Percentiles rank a stretch among this genome's conserved stretches.
Evolutionary conservation across 2,113 vertebrate species (phyloP).

Genomic region (Etheostoma cragini): DNA sequence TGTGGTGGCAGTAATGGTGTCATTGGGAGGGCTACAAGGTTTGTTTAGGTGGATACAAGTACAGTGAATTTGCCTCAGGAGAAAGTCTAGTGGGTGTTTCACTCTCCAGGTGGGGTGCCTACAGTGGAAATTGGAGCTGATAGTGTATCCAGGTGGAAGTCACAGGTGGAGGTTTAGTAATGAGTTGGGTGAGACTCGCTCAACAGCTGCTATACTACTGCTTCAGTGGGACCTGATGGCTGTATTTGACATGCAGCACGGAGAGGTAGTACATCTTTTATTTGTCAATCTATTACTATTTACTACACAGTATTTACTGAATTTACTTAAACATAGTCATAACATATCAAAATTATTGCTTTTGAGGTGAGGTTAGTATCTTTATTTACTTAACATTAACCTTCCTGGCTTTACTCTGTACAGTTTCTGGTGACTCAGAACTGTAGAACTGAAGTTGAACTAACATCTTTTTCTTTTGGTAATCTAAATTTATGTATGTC

Average conservation of each 20-base stretch:
- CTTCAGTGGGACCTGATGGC: conserved; percentile 61
- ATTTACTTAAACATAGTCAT: not conserved
- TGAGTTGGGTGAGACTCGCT: conserved; percentile 70
- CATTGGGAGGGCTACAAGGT: conserved; percentile 24
- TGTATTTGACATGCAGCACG: conserved; percentile 53
- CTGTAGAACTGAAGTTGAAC: not conserved
- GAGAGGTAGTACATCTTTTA: not conserved
- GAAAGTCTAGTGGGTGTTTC: conserved; percentile 50
- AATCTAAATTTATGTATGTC: not conserved
- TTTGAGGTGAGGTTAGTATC: not conserved
- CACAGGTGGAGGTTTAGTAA: conserved; percentile 78
- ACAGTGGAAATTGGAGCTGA: conserved; percentile 65
- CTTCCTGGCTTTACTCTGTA: not conserved
- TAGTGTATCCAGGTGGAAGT: conserved; percentile 75
- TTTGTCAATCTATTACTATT: not conserved
- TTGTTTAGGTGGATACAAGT: conserved; percentile 40
- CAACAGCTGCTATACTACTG: conserved; percentile 72
- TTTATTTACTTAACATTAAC: not conserved
- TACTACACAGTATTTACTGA: conserved; percentile 8
- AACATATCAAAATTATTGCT: not conserved
- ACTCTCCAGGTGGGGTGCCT: conserved; percentile 65
- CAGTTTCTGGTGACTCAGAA: not conserved
- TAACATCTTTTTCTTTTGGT: not conserved
- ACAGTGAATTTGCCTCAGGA: conserved; percentile 45
- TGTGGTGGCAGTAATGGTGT: not conserved